phyloP scores from a whole-genome alignment of 1,140 invertebrate genomes.

The Drosophila elegans region DNA sequence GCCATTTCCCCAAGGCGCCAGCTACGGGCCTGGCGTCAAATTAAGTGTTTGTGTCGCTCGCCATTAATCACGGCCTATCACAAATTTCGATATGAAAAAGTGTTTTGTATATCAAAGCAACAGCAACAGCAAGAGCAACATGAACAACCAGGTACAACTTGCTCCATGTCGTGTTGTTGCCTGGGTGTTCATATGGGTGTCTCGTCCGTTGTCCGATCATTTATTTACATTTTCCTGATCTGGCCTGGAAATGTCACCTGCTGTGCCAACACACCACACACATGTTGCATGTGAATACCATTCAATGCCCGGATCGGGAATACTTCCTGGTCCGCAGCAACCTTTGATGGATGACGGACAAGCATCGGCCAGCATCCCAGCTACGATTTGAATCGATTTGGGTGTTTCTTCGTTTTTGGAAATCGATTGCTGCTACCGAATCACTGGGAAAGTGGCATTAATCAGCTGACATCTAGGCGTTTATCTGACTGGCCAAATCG shows the following conservation, averaged over 20 bases:
- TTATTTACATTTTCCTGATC: slow-evolving; percentile 53
- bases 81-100: slow-evolving; percentile 83
- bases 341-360: slow-evolving; percentile 82
- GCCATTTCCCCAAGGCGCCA: slow-evolving; percentile 75
- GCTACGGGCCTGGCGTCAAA: slow-evolving; percentile 78
- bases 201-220: slow-evolving; percentile 52
- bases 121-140: slow-evolving; percentile 21
- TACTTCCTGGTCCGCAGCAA: slow-evolving; percentile 46
- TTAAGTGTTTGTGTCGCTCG: slow-evolving; percentile 84
- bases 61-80: slow-evolving; percentile 84
- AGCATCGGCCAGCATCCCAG: slow-evolving; percentile 36
- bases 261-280: slow-evolving; percentile 79
- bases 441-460: slow-evolving; percentile 41
- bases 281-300: slow-evolving; percentile 33
- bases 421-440: slow-evolving; percentile 26
- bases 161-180: slow-evolving; percentile 57
- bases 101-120: slow-evolving; percentile 78
- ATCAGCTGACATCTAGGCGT: slow-evolving; percentile 35
- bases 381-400: slow-evolving; percentile 62
- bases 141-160: slow-evolving; percentile 65
- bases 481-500: slow-evolving; percentile 32
- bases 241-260: slow-evolving; percentile 80
- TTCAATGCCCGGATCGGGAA: slow-evolving; percentile 7
- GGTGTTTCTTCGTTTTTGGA: slow-evolving; percentile 28
- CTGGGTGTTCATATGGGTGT: slow-evolving; percentile 47